Evolutionary conservation across 2,113 vertebrate species (phyloP), one percentile per base, ranked within the genome.

Genomic region (Nerophis ophidion): DNA sequence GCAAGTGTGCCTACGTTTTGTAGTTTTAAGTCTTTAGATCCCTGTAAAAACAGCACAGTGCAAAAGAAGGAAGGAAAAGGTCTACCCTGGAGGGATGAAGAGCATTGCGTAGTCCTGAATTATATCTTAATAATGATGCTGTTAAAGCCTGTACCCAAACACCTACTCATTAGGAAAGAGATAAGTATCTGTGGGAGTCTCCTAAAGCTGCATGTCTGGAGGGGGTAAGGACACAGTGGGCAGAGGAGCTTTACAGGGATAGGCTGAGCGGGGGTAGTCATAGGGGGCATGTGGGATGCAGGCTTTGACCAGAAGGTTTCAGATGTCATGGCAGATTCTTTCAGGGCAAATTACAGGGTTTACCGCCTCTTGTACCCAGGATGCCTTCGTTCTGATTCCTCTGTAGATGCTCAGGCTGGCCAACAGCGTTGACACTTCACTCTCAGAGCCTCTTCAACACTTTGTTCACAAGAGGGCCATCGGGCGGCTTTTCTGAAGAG

Each of bases 141-240:
- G 71, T 74, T 84, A 84, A 83, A 78, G 63, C 74, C 72, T 50
- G 61, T 83, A 78, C 74, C 77, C 69, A 75, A 84, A 81, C 80
- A 84, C 81, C 78, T 83, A 75, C 77, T 83, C 73, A 66, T 89
- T 89, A 84, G 62, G 71, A 69, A 73, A 65, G 64, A 89, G 86
- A 89, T 90, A 88, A 90, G 81, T 74, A 89, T 88, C 83, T 84
- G 62, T 74, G 79, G 85, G 80, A 84, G 66, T 76, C 73, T 80
- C 64, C 59, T 63, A 78, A 81, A 85, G 78, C 82, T 83, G 61
- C 62, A 74, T 68, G 82, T 80, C 85, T 87, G 70, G 75, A 87
- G 87, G 87, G 84, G 74, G 57, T 72, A 61, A 77, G 75, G 79
- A 68, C 63, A 70, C 67, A 72, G 72, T n/a, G 4, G 66, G 67